Conservation (phyloP, 2,888 invertebrate species). For the Pachymerium ferrugineum region DNA sequence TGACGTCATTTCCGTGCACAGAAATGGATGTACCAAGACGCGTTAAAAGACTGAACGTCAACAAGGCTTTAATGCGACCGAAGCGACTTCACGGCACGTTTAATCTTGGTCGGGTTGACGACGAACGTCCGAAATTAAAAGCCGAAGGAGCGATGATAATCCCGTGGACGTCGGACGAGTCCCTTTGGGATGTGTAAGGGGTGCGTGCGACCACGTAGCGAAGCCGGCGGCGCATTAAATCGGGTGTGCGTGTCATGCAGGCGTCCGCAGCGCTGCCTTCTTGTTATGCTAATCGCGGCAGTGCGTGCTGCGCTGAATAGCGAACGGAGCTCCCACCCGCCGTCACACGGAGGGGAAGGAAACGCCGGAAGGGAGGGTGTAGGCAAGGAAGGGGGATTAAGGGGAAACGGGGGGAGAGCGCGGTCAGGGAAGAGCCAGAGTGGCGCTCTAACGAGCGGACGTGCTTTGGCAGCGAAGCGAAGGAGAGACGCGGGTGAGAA, state of each 20-base stretch:
- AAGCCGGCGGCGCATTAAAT: slow-evolving; percentile 27
- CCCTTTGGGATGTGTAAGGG: neutral
- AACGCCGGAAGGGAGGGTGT: slow-evolving; percentile 22
- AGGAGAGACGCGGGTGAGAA: slow-evolving; percentile 22
- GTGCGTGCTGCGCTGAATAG: slow-evolving; percentile 25
- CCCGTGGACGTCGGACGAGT: slow-evolving; percentile 13
- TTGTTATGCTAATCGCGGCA: slow-evolving; percentile 25
- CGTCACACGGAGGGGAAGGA: slow-evolving; percentile 22
- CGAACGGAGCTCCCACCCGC: slow-evolving; percentile 22
- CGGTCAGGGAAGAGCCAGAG: slow-evolving; percentile 25
- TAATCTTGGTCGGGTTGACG: neutral
- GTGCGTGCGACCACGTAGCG: neutral
- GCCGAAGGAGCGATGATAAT: neutral
- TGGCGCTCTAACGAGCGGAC: slow-evolving; percentile 27
- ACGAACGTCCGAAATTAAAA: slow-evolving; percentile 19
- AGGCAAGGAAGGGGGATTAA: slow-evolving; percentile 24
- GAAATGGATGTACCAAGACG: too few relatives aligned
- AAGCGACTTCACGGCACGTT: slow-evolving; percentile 7
- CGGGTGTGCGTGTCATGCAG: slow-evolving; percentile 27
- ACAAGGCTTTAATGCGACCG: neutral
- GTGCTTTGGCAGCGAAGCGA: slow-evolving; percentile 22
- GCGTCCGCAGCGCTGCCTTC: slow-evolving; percentile 22
- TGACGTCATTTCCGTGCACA: too few relatives aligned
- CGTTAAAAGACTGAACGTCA: neutral
- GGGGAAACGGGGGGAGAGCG: slow-evolving; percentile 27